Conservation (phyloP, 2,888 invertebrate genomes). For the Teleiodes luculella region DNA sequence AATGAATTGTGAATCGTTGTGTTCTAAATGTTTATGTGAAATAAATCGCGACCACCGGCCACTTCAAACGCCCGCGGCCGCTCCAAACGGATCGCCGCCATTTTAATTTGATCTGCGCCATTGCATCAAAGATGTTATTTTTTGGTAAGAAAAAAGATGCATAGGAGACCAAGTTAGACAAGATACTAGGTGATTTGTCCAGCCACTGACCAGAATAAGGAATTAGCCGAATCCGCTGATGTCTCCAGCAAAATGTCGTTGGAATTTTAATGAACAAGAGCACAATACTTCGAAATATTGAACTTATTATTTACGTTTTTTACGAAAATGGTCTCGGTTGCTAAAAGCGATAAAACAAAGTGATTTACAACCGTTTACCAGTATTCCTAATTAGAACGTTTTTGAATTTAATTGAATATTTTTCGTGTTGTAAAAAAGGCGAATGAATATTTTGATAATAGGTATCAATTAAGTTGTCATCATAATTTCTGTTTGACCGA, state of each 20-base stretch:
- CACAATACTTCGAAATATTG: constrained; percentile 57
- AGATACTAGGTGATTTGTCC: constrained; percentile 42
- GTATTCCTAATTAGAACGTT: constrained; percentile 25
- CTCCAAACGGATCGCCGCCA: constrained; percentile 33
- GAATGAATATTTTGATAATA: constrained; percentile 5
- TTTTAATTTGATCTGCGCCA: constrained; percentile 35
- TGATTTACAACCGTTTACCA: constrained; percentile 44
- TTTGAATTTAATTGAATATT: constrained; percentile 32
- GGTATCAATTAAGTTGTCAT: constrained; percentile 15
- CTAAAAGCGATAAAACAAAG: constrained; percentile 37
- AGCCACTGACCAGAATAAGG: constrained; percentile 49
- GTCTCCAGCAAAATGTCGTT: constrained; percentile 57
- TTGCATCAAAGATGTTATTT: constrained; percentile 6
- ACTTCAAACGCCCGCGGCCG: constrained; percentile 53
- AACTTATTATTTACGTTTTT: constrained; percentile 64
- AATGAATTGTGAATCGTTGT: constrained; percentile 65
- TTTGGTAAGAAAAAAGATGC: constrained; percentile 26
- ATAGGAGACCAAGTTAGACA: constrained; percentile 36
- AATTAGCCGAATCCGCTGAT: constrained; percentile 52
- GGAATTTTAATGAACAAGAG: constrained; percentile 61
- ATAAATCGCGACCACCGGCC: constrained; percentile 60
- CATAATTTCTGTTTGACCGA: constrained; percentile 9
- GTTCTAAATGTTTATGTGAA: constrained; percentile 64
- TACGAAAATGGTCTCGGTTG: constrained; percentile 43
- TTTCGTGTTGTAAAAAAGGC: constrained; percentile 15